Base-by-base conservation (phyloP, 1,140 invertebrate species). In the Kradibia gibbosae region DNA sequence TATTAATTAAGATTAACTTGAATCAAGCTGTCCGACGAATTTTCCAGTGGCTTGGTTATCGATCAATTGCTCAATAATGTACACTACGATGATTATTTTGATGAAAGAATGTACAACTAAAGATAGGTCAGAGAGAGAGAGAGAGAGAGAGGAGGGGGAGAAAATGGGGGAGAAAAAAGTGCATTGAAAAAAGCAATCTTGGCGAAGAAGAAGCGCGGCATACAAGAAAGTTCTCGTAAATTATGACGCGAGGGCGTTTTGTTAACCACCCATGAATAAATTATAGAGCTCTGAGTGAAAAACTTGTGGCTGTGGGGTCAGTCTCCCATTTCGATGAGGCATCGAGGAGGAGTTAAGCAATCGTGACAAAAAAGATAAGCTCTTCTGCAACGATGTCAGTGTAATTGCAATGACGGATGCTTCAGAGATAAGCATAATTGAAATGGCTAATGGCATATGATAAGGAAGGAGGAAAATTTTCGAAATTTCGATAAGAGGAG, bases 231-330 rank as follows among this genome's bases (percentile, higher is more conserved):
- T 7, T 42, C 50, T n/a, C 8, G 48, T 48, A 31, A 75, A 34
- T 48, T 65, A 77, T 31, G 55, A 77, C 57, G 7, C 57, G 15
- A 42, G 75, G 53, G n/a, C 34, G 22, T 83, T 82, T 83, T 85
- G 87, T 87, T 89, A 90, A 90, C 89, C 88, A 89, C 81, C 88
- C 89, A 88, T 90, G 89, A 90, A 90, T 89, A 88, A 89, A 82
- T 90, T 89, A 89, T 86, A 77, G 72, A 81, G 82, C 34, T 81
- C 81, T 80, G 25, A 72, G 39, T 65, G 79, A 83, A 67, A 83
- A 34, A 73, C 60, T 72, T 74, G 85, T 4, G 83, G 83, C 78
- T 25, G n/a, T 1, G 1, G 0, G 3, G 36, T 10, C 7, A 8
- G 20, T 1, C 20, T 20, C 36, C 20, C 17, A 10, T 28, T 70